phyloP scores from a whole-genome alignment of 2,888 invertebrate species.

The Lutraria lutraria region DNA sequence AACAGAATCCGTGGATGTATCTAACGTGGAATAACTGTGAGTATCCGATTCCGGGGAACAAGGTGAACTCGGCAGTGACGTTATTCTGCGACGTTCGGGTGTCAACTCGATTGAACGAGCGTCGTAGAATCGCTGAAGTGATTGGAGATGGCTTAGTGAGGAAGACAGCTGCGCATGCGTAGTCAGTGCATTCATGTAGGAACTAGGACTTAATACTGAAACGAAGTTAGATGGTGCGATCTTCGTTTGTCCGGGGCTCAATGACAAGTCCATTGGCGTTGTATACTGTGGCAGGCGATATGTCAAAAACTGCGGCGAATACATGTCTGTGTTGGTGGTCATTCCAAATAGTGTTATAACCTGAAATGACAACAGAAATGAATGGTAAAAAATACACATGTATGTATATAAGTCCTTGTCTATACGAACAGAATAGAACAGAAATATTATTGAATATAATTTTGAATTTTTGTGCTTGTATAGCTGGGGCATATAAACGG shows the following conservation, averaged over 20 bases:
- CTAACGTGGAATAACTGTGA: slow-evolving; percentile 5
- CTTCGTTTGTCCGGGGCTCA: neutral
- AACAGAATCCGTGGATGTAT: slow-evolving; percentile 24
- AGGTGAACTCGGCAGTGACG: slow-evolving; percentile 21
- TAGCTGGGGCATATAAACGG: too few relatives aligned
- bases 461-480: too few relatives aligned
- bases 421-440: too few relatives aligned
- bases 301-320: neutral
- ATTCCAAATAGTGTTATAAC: neutral
- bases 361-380: neutral
- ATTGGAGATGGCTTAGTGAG: neutral
- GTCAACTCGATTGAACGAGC: neutral
- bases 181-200: neutral
- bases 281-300: neutral
- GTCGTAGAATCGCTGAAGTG: neutral
- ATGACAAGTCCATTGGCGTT: neutral
- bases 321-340: neutral
- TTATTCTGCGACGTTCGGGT: slow-evolving; percentile 16
- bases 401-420: too few relatives aligned
- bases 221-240: neutral
- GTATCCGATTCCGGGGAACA: slow-evolving; percentile 6
- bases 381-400: too few relatives aligned
- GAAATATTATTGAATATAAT: too few relatives aligned
- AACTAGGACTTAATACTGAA: neutral
- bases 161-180: slow-evolving; percentile 7